phyloP scores from a whole-genome alignment of 2,888 invertebrate species.

The Toxonevra muliebris region DNA sequence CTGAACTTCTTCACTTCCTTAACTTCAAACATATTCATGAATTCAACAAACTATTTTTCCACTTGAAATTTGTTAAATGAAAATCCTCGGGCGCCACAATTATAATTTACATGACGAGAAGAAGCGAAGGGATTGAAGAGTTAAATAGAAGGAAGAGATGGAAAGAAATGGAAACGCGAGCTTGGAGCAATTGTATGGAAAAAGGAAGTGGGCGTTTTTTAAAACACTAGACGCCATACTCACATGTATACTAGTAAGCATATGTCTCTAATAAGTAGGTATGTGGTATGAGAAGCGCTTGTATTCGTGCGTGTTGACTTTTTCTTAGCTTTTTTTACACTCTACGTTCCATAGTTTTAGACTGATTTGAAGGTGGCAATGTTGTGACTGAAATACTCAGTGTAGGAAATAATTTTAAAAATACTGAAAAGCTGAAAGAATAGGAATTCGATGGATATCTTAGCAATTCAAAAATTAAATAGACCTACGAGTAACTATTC shows the following conservation, averaged over 20 bases:
- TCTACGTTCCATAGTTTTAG: no score
- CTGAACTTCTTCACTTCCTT: no score
- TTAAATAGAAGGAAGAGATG: not conserved
- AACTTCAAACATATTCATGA: conserved; percentile 11
- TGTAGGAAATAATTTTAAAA: no score
- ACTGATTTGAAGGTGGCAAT: not conserved
- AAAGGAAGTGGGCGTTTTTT: not conserved
- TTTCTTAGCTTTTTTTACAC: no score
- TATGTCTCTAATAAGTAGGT: no score
- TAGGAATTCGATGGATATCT: no score
- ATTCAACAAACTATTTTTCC: conserved; percentile 41
- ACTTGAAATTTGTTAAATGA: conserved; percentile 40
- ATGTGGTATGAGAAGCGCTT: no score
- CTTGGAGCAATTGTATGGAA: not conserved
- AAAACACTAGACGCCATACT: not conserved
- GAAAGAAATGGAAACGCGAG: not conserved
- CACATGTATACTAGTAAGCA: no score
- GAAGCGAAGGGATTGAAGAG: not conserved
- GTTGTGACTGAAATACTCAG: not conserved
- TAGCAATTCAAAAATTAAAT: no score
- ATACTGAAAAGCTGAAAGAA: no score
- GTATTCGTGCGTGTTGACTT: no score
- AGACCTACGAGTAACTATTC: no score
- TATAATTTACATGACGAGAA: conserved; percentile 7
- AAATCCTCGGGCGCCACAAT: conserved; percentile 38